Evolutionary conservation across 2,888 invertebrate genomes (phyloP).

Genomic region (Auanema sp.): DNA sequence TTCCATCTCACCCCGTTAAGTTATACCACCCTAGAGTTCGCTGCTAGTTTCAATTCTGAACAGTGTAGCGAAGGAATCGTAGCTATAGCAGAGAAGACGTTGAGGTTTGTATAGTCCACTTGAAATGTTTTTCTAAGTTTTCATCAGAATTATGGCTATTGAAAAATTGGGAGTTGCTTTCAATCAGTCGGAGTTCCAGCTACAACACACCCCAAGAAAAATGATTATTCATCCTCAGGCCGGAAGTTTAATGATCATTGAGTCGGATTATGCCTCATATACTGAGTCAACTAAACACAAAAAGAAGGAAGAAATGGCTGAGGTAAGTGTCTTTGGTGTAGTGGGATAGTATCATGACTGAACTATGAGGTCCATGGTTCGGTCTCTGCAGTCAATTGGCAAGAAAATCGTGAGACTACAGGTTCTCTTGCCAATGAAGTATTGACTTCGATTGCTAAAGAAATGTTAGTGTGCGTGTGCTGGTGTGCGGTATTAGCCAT

Average conservation of each 20-base stretch:
- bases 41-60: slow-evolving; percentile 89
- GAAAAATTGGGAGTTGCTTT: slow-evolving; percentile 98
- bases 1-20: slow-evolving; percentile 69
- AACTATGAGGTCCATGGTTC: neutral
- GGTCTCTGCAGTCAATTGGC: no score
- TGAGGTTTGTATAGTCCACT: slow-evolving; percentile 70
- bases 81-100: slow-evolving; percentile 94
- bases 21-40: slow-evolving; percentile 90
- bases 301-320: slow-evolving; percentile 91
- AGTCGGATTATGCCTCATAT: slow-evolving; percentile 97
- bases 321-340: slow-evolving; percentile 66
- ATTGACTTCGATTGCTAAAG: slow-evolving; percentile 3
- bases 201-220: slow-evolving; percentile 85
- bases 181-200: slow-evolving; percentile 84
- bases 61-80: slow-evolving; percentile 99
- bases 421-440: no score
- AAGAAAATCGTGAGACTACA: no score
- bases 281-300: slow-evolving; percentile 93
- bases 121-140: neutral
- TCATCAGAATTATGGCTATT: slow-evolving; percentile 80
- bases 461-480: slow-evolving; percentile 1
- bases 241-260: slow-evolving; percentile 84
- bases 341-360: neutral
- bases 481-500: neutral
- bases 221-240: slow-evolving; percentile 87